Conservation (phyloP, 2,113 vertebrate genomes). For the Neotragus moschatus region DNA sequence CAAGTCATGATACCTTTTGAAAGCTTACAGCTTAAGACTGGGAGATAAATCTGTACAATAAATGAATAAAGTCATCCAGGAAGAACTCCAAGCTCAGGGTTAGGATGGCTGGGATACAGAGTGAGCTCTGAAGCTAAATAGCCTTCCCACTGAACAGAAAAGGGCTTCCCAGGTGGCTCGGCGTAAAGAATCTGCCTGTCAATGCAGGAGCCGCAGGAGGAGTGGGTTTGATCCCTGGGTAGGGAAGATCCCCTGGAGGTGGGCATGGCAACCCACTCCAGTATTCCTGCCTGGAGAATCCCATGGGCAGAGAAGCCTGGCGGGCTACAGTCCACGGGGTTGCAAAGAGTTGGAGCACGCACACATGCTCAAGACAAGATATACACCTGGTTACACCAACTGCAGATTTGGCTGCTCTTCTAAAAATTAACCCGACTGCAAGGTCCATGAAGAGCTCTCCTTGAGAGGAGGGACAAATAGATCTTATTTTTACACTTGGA, state of each 20-base stretch:
- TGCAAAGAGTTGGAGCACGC: rapidly evolving
- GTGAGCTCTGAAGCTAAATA: background rate
- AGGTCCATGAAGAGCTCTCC: background rate
- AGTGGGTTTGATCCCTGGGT: background rate
- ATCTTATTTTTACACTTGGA: background rate
- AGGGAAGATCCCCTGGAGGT: background rate
- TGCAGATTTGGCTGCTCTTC: background rate
- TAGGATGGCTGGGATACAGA: background rate
- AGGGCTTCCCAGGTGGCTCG: background rate
- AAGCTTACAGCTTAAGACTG: background rate
- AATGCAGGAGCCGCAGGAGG: background rate
- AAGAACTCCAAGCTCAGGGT: background rate
- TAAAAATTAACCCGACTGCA: background rate
- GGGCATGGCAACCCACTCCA: background rate
- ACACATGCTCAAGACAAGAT: background rate
- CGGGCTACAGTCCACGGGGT: background rate
- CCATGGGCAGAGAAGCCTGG: background rate
- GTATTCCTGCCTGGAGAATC: background rate
- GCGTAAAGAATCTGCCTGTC: background rate
- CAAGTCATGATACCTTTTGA: background rate
- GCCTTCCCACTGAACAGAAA: background rate
- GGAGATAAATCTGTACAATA: background rate
- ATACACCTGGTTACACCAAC: background rate
- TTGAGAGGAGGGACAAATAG: background rate
- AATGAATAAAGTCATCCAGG: background rate